These are phyloP conservation scores for Percina caprodes DNA, from an alignment of 2,113 vertebrate genomes.

Conservation along the genomic window DNA sequence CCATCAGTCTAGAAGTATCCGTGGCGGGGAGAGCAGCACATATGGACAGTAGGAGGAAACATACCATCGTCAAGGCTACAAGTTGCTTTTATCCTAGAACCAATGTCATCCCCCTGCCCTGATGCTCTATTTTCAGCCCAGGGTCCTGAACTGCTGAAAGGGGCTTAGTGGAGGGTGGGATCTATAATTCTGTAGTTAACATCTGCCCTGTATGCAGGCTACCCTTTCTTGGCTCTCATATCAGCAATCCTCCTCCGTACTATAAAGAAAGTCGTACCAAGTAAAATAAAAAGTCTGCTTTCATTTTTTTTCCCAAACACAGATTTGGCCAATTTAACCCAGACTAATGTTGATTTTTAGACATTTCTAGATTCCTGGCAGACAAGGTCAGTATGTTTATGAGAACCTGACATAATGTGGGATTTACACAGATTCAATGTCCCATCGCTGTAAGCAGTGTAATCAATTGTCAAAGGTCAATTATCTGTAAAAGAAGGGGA, in stretches of 20 bases:
- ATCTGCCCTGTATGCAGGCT: slow-evolving; percentile 70
- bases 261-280: slow-evolving; percentile 31
- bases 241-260: slow-evolving; percentile 19
- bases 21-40: slow-evolving; percentile 53
- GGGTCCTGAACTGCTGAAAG: slow-evolving; percentile 81
- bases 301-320: neutral
- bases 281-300: neutral
- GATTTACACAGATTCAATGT: slow-evolving; percentile 60
- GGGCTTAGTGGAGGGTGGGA: slow-evolving; percentile 76
- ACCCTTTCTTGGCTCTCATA: slow-evolving; percentile 57
- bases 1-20: slow-evolving; percentile 24
- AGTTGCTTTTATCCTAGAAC: slow-evolving; percentile 72
- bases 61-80: slow-evolving; percentile 61
- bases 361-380: slow-evolving; percentile 28
- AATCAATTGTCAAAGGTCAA: slow-evolving; percentile 68
- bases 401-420: slow-evolving; percentile 56
- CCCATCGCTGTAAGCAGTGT: slow-evolving; percentile 50
- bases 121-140: slow-evolving; percentile 79
- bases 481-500: slow-evolving; percentile 38
- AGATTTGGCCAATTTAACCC: slow-evolving; percentile 8
- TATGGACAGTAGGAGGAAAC: slow-evolving; percentile 65
- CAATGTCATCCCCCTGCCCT: slow-evolving; percentile 63
- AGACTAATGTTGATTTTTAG: neutral
- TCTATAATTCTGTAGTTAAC: slow-evolving; percentile 80
- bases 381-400: slow-evolving; percentile 22